These are phyloP conservation scores for Polia nebulosa DNA, from an alignment of 2,888 invertebrate species.

Conservation along the genomic window DNA sequence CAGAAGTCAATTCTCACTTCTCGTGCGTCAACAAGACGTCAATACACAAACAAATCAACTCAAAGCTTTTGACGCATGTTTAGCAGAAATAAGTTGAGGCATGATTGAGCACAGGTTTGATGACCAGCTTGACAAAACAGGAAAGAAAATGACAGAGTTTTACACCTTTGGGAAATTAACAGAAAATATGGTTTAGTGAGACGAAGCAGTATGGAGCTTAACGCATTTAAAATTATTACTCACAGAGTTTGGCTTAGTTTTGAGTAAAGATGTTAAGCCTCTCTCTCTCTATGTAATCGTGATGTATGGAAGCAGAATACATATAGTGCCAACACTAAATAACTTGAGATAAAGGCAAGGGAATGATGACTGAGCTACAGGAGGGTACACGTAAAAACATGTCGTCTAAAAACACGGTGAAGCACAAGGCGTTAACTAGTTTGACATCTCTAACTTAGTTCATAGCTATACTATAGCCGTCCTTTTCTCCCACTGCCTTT, in stretches of 20 bases:
- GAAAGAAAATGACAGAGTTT: conserved; percentile 21
- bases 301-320: too few species aligned
- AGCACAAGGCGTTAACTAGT: too few species aligned
- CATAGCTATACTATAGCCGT: too few species aligned
- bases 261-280: too few species aligned
- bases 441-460: too few species aligned
- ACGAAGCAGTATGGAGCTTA: neutral
- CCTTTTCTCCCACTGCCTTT: too few species aligned
- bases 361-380: too few species aligned
- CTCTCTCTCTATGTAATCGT: too few species aligned
- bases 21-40: conserved; percentile 38
- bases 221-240: neutral
- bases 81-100: conserved; percentile 34
- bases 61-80: conserved; percentile 47
- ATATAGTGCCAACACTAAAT: too few species aligned
- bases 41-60: conserved; percentile 43
- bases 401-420: too few species aligned
- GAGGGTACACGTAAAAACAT: too few species aligned
- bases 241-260: neutral
- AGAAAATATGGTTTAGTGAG: neutral
- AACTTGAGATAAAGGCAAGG: too few species aligned
- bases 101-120: conserved; percentile 9
- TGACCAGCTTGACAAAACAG: conserved; percentile 15
- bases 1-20: neutral
- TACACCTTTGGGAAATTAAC: neutral